phyloP scores from a whole-genome alignment of 2,888 invertebrate genomes.

The Leptinotarsa tumamoca region DNA sequence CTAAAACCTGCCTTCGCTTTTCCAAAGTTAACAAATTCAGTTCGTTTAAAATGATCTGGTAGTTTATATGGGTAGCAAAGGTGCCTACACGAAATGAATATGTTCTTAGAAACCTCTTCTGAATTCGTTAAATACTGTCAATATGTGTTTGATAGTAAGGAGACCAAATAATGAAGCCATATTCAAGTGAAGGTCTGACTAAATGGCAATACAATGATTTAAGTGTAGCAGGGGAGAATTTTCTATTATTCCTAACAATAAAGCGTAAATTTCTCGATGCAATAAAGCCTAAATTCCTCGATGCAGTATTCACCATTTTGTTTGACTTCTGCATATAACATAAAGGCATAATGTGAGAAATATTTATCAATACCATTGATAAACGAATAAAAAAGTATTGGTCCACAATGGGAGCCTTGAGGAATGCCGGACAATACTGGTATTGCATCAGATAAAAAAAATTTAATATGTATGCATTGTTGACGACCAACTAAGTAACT shows the following conservation, averaged over 20 bases:
- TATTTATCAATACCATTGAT: background rate
- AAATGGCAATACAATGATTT: background rate
- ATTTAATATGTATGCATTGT: too few species aligned
- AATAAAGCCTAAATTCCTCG: too few species aligned
- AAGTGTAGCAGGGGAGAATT: background rate
- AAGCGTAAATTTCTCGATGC: background rate
- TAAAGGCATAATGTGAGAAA: background rate
- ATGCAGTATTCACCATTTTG: background rate
- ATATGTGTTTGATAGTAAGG: background rate
- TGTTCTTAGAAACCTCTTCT: background rate
- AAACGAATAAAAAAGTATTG: background rate
- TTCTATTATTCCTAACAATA: background rate
- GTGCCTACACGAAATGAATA: background rate
- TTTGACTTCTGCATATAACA: background rate
- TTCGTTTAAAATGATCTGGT: slow-evolving; percentile 2
- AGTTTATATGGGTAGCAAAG: background rate
- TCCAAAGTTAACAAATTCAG: slow-evolving; percentile 19
- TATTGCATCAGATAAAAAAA: too few species aligned
- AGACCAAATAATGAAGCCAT: too few species aligned
- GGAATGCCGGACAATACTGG: too few species aligned
- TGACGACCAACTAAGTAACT: too few species aligned
- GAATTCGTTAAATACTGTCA: background rate
- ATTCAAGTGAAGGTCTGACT: too few species aligned
- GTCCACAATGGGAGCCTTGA: background rate
- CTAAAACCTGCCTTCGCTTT: slow-evolving; percentile 15